A percentile compares a stretch with the other conserved stretches of the same genome.
These are phyloP conservation scores for Channa striata DNA, from an alignment of 2,797 vertebrate species.

Conservation along the genomic window DNA sequence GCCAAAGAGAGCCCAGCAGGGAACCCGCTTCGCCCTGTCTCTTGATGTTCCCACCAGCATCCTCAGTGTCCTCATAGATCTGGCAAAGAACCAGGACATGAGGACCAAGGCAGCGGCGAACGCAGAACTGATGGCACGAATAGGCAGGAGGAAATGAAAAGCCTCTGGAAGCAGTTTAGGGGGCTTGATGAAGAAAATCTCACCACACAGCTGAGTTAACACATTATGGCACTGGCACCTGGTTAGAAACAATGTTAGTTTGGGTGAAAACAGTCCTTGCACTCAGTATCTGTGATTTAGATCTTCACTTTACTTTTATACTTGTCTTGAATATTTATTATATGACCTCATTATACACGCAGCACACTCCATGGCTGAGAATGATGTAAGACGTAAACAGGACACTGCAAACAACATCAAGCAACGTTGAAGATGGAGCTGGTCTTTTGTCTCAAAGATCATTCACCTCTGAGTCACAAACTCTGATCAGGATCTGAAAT, in stretches of 20 bases:
- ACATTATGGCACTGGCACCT: slow-evolving; percentile 32
- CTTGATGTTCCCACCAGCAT: slow-evolving; percentile 88
- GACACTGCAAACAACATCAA: slow-evolving; percentile 28
- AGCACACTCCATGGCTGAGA: slow-evolving; percentile 20
- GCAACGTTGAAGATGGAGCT: slow-evolving; percentile 43
- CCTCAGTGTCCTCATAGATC: slow-evolving; percentile 87
- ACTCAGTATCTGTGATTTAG: slow-evolving; percentile 48
- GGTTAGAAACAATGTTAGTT: slow-evolving; percentile 55
- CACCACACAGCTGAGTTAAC: slow-evolving; percentile 27
- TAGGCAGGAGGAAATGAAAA: slow-evolving; percentile 85
- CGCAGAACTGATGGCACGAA: slow-evolving; percentile 87
- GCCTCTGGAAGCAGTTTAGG: background rate
- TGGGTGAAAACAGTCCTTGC: slow-evolving; percentile 31
- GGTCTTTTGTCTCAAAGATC: slow-evolving; percentile 59
- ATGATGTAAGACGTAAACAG: slow-evolving; percentile 21
- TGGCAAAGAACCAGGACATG: slow-evolving; percentile 89
- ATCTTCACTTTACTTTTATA: slow-evolving; percentile 62
- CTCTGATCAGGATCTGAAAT: slow-evolving; percentile 41
- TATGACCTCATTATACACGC: slow-evolving; percentile 22
- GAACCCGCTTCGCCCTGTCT: slow-evolving; percentile 85
- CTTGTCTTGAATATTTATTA: slow-evolving; percentile 30
- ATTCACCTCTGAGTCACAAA: slow-evolving; percentile 39
- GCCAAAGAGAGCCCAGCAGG: slow-evolving; percentile 82
- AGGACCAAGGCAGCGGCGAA: slow-evolving; percentile 88
- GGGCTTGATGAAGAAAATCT: slow-evolving; percentile 19